phyloP scores from a whole-genome alignment of 2,888 invertebrate genomes.

The Thalpophila matura region DNA sequence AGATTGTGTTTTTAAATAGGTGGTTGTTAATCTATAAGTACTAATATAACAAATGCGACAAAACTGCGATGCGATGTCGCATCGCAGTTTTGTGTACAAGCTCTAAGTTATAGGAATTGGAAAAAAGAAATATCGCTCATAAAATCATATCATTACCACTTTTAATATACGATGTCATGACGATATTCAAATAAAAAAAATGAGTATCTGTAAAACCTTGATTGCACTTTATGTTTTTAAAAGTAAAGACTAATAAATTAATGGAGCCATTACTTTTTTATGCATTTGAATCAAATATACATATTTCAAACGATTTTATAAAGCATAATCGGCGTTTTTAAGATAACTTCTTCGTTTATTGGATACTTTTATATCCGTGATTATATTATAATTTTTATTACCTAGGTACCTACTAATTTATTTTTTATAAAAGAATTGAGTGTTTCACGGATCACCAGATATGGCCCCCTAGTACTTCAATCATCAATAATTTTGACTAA shows the following conservation, averaged over 20 bases:
- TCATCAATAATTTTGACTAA: no score
- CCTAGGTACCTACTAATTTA: no score
- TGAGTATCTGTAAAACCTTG: background rate
- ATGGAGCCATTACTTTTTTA: conserved; percentile 47
- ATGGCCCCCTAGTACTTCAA: no score
- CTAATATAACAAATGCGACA: no score
- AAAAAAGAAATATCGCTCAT: background rate
- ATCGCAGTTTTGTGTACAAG: no score
- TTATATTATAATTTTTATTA: no score
- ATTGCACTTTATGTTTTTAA: conserved; percentile 7
- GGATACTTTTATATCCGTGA: conserved; percentile 34
- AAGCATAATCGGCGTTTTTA: conserved; percentile 16
- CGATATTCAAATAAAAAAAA: background rate
- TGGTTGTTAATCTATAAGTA: background rate
- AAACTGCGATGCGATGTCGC: no score
- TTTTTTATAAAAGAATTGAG: no score
- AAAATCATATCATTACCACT: background rate
- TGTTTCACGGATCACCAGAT: no score
- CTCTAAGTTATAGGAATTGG: no score
- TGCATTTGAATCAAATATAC: conserved; percentile 39
- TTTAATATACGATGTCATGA: background rate
- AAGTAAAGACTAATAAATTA: conserved; percentile 30
- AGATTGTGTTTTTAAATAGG: no score
- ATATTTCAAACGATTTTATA: conserved; percentile 47
- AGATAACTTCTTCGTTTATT: conserved; percentile 8